Evolutionary conservation across 2,888 invertebrate species (phyloP).

Genomic region (Noctua janthina): DNA sequence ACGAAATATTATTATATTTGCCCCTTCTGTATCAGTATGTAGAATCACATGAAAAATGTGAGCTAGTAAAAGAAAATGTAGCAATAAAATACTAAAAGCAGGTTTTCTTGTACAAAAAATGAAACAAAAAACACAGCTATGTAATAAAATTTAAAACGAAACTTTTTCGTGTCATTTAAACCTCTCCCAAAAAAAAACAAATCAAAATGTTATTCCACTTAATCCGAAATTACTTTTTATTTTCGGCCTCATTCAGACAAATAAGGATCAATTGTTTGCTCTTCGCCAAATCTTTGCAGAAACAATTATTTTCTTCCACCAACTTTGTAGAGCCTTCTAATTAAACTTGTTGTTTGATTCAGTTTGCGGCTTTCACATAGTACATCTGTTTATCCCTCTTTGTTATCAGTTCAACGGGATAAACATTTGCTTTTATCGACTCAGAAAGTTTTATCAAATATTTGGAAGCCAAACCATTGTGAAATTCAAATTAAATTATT

Average conservation of each 20-base stretch:
- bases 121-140: not conserved
- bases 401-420: conserved; percentile 17
- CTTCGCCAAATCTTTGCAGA: conserved; percentile 30
- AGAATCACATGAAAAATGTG: not conserved
- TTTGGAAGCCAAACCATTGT: not conserved
- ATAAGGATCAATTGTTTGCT: conserved; percentile 30
- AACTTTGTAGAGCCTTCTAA: conserved; percentile 34
- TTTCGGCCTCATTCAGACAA: conserved; percentile 16
- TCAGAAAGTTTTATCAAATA: not conserved
- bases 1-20: conserved; percentile 20
- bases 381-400: conserved; percentile 7
- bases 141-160: not conserved
- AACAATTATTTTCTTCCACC: conserved; percentile 34
- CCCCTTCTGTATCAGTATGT: not conserved
- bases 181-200: not conserved
- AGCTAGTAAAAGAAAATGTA: not conserved
- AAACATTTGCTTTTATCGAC: conserved; percentile 3
- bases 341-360: conserved; percentile 48
- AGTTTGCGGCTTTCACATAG: conserved; percentile 18
- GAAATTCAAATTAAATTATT: not conserved
- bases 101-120: not conserved
- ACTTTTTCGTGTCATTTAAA: not conserved
- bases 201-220: not conserved
- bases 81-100: too few relatives aligned
- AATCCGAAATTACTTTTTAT: conserved; percentile 20